phyloP scores from a whole-genome alignment of 1,140 invertebrate species.

The Drosophila paulistorum region DNA sequence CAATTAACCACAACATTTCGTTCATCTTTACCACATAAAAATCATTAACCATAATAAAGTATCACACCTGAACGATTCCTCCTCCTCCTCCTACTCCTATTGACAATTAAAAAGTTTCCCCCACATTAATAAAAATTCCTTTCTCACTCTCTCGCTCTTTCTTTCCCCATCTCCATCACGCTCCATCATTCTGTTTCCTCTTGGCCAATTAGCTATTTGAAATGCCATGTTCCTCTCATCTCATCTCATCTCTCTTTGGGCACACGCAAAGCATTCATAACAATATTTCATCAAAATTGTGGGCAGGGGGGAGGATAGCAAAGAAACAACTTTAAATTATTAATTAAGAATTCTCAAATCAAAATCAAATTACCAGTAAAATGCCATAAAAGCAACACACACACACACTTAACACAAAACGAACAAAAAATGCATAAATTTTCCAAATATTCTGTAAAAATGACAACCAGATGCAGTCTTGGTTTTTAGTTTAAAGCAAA shows the following conservation, averaged over 20 bases:
- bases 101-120: slow-evolving; percentile 5
- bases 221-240: not conserved
- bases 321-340: slow-evolving; percentile 16
- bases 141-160: not conserved
- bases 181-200: not conserved
- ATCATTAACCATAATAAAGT: slow-evolving; percentile 15
- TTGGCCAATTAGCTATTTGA: slow-evolving; percentile 11
- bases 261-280: slow-evolving; percentile 17
- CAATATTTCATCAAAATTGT: slow-evolving; percentile 13
- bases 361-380: slow-evolving; percentile 29
- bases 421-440: slow-evolving; percentile 13
- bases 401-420: not conserved
- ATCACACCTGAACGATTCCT: slow-evolving; percentile 10
- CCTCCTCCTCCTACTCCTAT: not conserved
- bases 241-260: not conserved
- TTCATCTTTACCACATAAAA: slow-evolving; percentile 12
- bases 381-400: slow-evolving; percentile 17
- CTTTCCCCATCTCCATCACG: not conserved
- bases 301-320: not conserved
- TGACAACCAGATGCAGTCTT: slow-evolving; percentile 7
- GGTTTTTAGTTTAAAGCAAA: not conserved
- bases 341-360: slow-evolving; percentile 31
- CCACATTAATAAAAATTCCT: slow-evolving; percentile 11
- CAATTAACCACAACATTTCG: not conserved
- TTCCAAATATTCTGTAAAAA: slow-evolving; percentile 9